These are phyloP conservation scores for Myioborus melanocephalus DNA, from an alignment of 2,797 vertebrate species.

Conservation along the genomic window DNA sequence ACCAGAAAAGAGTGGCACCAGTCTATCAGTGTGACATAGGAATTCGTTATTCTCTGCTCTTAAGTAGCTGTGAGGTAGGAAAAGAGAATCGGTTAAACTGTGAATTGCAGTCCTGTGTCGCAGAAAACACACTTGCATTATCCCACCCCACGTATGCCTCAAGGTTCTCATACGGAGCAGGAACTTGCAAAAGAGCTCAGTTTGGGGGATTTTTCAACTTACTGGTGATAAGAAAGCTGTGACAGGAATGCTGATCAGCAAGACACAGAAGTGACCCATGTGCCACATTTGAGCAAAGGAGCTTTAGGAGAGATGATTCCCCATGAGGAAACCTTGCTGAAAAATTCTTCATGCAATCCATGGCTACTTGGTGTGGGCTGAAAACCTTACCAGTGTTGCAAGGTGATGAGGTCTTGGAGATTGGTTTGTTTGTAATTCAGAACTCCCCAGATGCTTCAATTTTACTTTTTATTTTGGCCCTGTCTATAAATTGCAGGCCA, in stretches of 20 bases:
- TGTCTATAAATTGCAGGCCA: background rate
- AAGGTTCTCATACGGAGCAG: background rate
- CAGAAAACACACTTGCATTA: background rate
- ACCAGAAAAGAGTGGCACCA: background rate
- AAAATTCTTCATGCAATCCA: background rate
- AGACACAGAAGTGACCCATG: background rate
- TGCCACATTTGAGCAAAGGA: background rate
- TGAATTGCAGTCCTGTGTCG: background rate
- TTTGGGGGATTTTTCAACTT: background rate
- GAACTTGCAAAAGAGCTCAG: background rate
- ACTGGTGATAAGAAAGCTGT: background rate
- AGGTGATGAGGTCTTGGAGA: background rate
- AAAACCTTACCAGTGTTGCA: background rate
- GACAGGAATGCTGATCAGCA: background rate
- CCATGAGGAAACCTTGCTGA: background rate
- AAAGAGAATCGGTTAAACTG: background rate
- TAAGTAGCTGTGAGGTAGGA: background rate
- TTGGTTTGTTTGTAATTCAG: background rate
- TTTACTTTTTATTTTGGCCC: background rate
- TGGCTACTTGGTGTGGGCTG: background rate
- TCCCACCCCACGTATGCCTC: accelerated
- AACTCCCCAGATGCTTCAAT: background rate
- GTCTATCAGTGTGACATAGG: background rate
- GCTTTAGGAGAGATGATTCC: background rate
- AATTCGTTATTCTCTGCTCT: background rate